Conservation (phyloP, 2,113 vertebrate genomes). For the Pedionomus torquatus region DNA sequence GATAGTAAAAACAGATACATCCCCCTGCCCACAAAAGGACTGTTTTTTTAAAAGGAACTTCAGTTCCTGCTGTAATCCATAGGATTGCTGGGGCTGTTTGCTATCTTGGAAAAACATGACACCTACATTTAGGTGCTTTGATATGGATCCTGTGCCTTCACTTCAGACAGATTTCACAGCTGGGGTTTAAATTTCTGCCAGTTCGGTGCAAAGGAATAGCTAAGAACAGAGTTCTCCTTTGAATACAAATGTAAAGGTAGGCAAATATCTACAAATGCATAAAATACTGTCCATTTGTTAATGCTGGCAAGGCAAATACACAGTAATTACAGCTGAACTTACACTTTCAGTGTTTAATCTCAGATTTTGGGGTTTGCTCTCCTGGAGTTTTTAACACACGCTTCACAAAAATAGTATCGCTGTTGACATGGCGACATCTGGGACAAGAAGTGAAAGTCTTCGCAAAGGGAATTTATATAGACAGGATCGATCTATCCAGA, state of each 20-base stretch:
- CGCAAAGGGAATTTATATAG: background rate
- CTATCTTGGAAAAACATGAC: background rate
- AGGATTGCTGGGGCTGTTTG: background rate
- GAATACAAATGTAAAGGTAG: constrained; percentile 23
- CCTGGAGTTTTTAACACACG: background rate
- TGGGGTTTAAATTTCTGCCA: background rate
- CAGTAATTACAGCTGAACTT: background rate
- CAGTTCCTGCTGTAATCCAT: background rate
- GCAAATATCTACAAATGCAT: background rate
- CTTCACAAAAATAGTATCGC: background rate
- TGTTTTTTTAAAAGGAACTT: background rate
- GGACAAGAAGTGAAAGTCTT: background rate
- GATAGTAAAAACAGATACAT: background rate
- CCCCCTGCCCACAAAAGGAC: fast-evolving
- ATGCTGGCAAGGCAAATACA: background rate
- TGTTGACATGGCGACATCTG: background rate
- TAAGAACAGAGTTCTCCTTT: background rate
- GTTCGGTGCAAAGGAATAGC: background rate
- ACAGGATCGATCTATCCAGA: background rate
- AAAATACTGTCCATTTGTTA: background rate
- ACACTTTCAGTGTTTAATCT: background rate
- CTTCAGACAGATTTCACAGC: background rate
- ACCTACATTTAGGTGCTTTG: background rate
- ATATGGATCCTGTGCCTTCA: background rate
- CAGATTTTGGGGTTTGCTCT: background rate